These are phyloP conservation scores for Lemur catta DNA, from an alignment of 2,797 vertebrate species.

Conservation along the genomic window DNA sequence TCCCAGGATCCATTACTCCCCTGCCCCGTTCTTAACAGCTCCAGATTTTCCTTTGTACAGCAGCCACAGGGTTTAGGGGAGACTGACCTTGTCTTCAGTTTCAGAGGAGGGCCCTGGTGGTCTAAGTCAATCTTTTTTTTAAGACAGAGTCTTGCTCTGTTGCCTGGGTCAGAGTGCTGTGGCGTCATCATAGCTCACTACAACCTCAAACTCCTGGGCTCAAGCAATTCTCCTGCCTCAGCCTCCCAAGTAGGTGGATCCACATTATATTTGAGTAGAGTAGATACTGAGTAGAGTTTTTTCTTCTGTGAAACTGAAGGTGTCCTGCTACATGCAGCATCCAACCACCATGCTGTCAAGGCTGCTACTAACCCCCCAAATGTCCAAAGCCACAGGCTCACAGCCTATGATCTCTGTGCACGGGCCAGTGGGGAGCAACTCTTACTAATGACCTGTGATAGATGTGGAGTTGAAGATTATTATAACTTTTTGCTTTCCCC, in stretches of 20 bases:
- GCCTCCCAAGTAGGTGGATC: background rate
- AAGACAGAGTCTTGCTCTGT: background rate
- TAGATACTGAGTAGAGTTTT: background rate
- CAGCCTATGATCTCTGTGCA: background rate
- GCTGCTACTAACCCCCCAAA: background rate
- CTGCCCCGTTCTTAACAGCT: background rate
- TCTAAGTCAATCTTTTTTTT: background rate
- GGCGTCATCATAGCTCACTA: background rate
- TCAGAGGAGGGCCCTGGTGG: too few species aligned
- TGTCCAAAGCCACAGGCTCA: background rate
- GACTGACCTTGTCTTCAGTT: background rate
- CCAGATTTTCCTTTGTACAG: background rate
- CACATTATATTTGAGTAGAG: background rate
- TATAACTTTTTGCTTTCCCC: background rate
- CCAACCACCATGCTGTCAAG: background rate
- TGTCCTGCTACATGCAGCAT: background rate
- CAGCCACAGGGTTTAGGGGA: background rate
- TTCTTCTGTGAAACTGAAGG: background rate
- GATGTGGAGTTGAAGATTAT: background rate
- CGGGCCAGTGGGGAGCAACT: background rate
- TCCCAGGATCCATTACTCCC: background rate
- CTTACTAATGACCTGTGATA: background rate
- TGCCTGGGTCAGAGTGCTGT: background rate
- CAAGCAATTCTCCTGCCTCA: background rate
- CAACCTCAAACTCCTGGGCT: background rate